Evolutionary conservation across 2,113 vertebrate species (phyloP), one percentile per base, ranked within the genome.

Genomic region (Melospiza melodia): DNA sequence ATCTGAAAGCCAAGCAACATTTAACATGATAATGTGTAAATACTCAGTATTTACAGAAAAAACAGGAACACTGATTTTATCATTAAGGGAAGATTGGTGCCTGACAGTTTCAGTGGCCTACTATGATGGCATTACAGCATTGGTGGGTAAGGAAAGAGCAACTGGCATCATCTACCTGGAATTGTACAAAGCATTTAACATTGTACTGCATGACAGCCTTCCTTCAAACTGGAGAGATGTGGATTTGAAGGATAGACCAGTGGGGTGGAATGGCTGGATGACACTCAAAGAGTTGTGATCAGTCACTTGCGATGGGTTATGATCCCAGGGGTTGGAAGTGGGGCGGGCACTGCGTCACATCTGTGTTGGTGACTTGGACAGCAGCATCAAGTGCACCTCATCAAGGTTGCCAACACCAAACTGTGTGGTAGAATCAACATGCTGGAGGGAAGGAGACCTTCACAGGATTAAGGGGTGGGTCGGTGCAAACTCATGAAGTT

Each of bases 311-410:
- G 61, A 39, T 0, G 9, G 44, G 44, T 17, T 27, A 6, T 24
- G 33, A 13, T 67, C 13, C 28, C 48, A n/a, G 12, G 24, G 33
- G 12, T 4, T 11, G 4, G 35, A 51, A 14, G 1, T 44, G 61
- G 28, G 37, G 22, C 1, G 0, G 3, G 33, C 1, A 0, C 28
- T 30, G 33, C 14, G 48, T 24, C 54, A 59, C 23, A 46, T 18
- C 33, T 52, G 6, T 30, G 10, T n/a, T 0, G 0, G 33, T 17
- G 28, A 41, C 25, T 46, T 0, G 5, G 61, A 39, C 27, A 52
- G 23, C 4, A 30, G 9, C 27, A 52, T 39, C 2, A 4, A 30
- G 12, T 5, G 33, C 52, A n/a, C 19, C 23, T 59, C 69, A n/a
- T 54, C 24, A 61, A n/a, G 9, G 33, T 0, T n/a, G 19, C 27